Evolutionary conservation across 2,113 vertebrate species (phyloP).

Genomic region (Calonectris borealis): DNA sequence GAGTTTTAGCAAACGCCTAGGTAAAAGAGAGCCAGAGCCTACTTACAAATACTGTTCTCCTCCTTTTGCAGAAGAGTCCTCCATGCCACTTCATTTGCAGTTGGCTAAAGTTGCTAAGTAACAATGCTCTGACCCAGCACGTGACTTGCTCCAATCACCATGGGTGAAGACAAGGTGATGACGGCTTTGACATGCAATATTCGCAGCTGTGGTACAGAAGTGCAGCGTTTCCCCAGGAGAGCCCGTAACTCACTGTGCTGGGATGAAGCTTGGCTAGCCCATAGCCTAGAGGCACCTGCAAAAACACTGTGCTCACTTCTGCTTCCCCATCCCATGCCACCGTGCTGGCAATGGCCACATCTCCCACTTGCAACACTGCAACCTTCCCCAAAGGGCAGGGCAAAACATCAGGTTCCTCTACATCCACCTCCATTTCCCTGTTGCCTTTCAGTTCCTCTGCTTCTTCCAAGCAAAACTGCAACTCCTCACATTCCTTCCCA

Average conservation of each 20-base stretch:
- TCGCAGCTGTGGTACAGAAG: neutral
- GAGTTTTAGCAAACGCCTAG: neutral
- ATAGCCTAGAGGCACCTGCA: neutral
- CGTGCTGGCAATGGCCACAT: neutral
- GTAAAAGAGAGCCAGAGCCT: neutral
- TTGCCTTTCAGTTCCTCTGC: neutral
- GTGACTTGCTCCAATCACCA: neutral
- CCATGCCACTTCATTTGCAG: neutral
- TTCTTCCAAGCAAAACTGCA: neutral
- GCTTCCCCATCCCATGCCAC: neutral
- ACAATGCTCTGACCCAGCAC: neutral
- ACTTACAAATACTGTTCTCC: neutral
- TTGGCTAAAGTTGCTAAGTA: neutral
- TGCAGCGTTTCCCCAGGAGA: neutral
- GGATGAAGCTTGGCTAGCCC: neutral
- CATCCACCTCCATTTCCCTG: neutral
- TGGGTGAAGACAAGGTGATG: neutral
- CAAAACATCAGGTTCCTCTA: neutral
- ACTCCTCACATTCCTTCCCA: neutral
- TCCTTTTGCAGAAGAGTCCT: neutral
- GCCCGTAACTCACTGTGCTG: neutral
- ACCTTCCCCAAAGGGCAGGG: neutral
- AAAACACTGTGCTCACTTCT: neutral
- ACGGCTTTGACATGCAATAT: neutral
- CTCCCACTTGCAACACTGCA: neutral